Base-by-base conservation (phyloP, 2,888 invertebrate genomes). In the Lucinisca nassula region DNA sequence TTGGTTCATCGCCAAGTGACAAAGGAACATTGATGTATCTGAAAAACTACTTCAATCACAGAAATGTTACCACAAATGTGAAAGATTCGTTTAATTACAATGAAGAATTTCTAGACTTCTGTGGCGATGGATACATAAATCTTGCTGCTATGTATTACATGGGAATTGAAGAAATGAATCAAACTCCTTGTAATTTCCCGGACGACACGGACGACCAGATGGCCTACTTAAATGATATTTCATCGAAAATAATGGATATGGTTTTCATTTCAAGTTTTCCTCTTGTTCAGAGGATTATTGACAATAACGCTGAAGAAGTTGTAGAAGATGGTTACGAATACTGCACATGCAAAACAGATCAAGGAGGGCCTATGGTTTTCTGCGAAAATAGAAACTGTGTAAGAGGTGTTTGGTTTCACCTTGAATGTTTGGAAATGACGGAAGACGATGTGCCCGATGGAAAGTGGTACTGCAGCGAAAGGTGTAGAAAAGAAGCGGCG, bases 71-170 rank as follows among this genome's bases (percentile, higher is more conserved):
- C n/a, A 21, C 30, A 1, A 84, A 89, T 82, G 82, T 89, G 1
- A 87, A 89, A n/a, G 45, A 89, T 10, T 78, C 77, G n/a, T 88
- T 88, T 73, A 82, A 82, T 55, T 78, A 84, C 79, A 82, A 67
- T 45, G 79, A 84, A 49, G 86, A 89, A 49, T 89, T 84, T 51
- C 40, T 89, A 17, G 72, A 84, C 0, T 86, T 89, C 49, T 82
- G 79, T 32, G 35, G 74, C n/a, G 32, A 81, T 30, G 86, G 81
- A 27, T 89, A 79, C 75, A 58, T 82, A 14, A 61, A 78, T 8
- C 21, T 87, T n/a, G 70, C 74, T 45, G 89, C 87, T 2, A n/a
- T 84, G 49, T 49, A 83, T 24, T 74, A 40, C 27, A 70, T 86
- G 78, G 30, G 79, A 4, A 45, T 37, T 24, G 12, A 37, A 21